These are phyloP conservation scores for Sarcophaga variegata DNA, from an alignment of 2,888 invertebrate genomes.

Conservation along the genomic window DNA sequence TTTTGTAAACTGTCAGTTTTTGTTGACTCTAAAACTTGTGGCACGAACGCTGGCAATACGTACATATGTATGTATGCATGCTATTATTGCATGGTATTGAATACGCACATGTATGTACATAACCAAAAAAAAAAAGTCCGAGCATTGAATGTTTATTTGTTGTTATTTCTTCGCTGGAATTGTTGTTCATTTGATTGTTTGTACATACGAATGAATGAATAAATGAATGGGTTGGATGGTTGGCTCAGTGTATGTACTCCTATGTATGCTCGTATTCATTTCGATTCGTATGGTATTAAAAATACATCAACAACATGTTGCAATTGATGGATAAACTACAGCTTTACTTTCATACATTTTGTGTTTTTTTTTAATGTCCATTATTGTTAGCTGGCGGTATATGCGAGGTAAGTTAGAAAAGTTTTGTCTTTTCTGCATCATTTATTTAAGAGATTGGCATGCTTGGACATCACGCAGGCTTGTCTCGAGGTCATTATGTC, in stretches of 20 bases:
- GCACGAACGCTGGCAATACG: conserved; percentile 48
- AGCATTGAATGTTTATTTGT: conserved; percentile 31
- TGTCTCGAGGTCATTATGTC: no score
- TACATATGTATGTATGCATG: background rate
- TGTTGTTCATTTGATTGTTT: background rate
- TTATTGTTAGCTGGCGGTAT: background rate
- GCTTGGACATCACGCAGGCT: no score
- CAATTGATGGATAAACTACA: conserved; percentile 60
- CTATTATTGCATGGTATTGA: conserved; percentile 30
- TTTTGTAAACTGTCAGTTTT: conserved; percentile 68
- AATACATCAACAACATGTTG: conserved; percentile 61
- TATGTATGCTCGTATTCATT: conserved; percentile 24
- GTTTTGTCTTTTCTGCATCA: no score
- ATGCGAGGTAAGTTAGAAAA: background rate
- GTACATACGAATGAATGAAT: background rate
- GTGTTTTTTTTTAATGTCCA: background rate
- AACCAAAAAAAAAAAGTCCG: conserved; percentile 22
- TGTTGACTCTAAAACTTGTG: conserved; percentile 65
- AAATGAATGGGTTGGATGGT: conserved; percentile 7
- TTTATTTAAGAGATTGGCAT: no score
- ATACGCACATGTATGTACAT: conserved; percentile 10
- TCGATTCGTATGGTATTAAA: conserved; percentile 41
- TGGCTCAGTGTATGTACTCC: background rate
- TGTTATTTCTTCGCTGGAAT: conserved; percentile 2
- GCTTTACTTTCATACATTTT: background rate